Base-by-base conservation (phyloP, 2,888 invertebrate genomes). In the Pseudolycoriella hygida region DNA sequence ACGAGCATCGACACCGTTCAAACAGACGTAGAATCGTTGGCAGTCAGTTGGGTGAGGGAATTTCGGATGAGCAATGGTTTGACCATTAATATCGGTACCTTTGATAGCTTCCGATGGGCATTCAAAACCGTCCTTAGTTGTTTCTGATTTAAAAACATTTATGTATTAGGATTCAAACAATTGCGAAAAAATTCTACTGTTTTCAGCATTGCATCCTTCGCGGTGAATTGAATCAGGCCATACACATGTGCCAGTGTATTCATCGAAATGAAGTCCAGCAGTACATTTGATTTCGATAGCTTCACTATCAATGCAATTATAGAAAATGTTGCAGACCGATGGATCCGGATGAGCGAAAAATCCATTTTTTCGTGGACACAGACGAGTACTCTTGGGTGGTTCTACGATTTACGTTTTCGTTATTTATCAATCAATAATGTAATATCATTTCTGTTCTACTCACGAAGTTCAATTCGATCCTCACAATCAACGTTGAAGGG, bases 401-500 rank as follows among this genome's bases (percentile, higher is more conserved):
- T 89, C 88, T 89, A 30, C 11, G 32, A 19, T 39, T 20, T 15
- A 34, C 15, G 5, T 12, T 15, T 12, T 37, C 10, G 15, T 34
- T 25, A 15, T 17, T 10, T 17, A 8, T 37, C 3, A 20, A 10
- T 37, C 5, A 3, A 20, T 14, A 39, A n/a, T 30, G 4, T 14
- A 3, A 40, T 14, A 14, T 25, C 20, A 17, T 17, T 25, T 14
- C 5, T 3, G 11, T 3, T 17, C 20, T 43, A 77, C 88, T 82
- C 74, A 90, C 89, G 90, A 51, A 89, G 71, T 66, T 88, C 85
- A 43, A 79, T 75, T 60, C 89, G 77, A 60, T 88, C 86, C 44
- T 83, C 87, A 57, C 90, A 90, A 61, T 89, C 89, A 17, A 87
- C 86, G 58, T 87, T 88, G 76, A 88, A 89, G 58, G 87, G 83